Percentiles rank a stretch among this genome's conserved stretches.
Evolutionary conservation across 1,140 invertebrate genomes (phyloP).

Genomic region (Papilio dardanus): DNA sequence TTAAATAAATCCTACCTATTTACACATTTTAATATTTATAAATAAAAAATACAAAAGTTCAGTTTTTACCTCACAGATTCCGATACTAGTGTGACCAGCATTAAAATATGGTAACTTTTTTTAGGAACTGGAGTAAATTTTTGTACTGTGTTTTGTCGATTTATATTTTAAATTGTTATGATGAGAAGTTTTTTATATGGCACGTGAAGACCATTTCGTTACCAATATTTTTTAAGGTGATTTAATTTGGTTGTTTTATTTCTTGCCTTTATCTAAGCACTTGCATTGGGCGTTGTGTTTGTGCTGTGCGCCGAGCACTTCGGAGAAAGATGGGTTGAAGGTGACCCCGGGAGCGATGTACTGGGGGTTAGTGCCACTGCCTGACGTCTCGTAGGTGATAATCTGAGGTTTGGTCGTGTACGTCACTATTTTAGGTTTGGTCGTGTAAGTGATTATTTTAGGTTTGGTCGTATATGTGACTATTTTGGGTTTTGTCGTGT

Average conservation of each 20-base stretch:
- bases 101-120: constrained; percentile 32
- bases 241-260: constrained; percentile 48
- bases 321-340: constrained; percentile 66
- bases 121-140: constrained; percentile 29
- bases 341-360: constrained; percentile 66
- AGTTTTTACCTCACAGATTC: constrained; percentile 40
- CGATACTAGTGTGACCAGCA: constrained; percentile 40
- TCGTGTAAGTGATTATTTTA: constrained; percentile 59
- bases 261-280: constrained; percentile 65
- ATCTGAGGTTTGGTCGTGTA: constrained; percentile 66
- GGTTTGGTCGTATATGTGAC: constrained; percentile 68
- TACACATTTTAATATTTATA: constrained; percentile 57
- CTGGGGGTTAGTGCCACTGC: constrained; percentile 67
- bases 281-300: constrained; percentile 67
- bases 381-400: constrained; percentile 69
- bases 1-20: constrained; percentile 66
- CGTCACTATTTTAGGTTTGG: constrained; percentile 55
- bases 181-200: constrained; percentile 56
- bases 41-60: constrained; percentile 49
- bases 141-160: constrained; percentile 2
- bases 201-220: constrained; percentile 51
- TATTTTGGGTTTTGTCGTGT: constrained; percentile 68
- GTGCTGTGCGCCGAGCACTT: constrained; percentile 55
- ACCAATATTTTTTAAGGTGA: constrained; percentile 39
- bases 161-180: constrained; percentile 10